Evolutionary conservation across 2,888 invertebrate genomes (phyloP).

Genomic region (Acheta domesticus): DNA sequence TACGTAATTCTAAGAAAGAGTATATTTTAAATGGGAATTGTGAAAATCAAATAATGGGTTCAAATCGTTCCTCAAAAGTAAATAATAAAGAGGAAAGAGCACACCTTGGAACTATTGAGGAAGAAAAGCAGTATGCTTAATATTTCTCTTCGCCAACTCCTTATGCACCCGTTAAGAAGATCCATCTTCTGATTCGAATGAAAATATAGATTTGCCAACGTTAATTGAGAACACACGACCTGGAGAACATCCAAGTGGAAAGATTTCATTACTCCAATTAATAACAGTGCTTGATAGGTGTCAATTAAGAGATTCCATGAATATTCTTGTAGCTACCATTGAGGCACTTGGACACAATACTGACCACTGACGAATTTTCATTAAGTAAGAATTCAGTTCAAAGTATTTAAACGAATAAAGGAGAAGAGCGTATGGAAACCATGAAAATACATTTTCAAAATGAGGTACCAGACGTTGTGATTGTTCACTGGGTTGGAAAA

Average conservation of each 20-base stretch:
- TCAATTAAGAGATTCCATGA: too few relatives aligned
- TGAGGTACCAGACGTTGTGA: conserved; percentile 41
- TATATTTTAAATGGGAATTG: too few relatives aligned
- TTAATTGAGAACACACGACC: not conserved
- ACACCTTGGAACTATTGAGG: too few relatives aligned
- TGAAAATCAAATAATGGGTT: too few relatives aligned
- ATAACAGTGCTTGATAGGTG: not conserved
- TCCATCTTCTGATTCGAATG: too few relatives aligned
- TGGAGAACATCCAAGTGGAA: not conserved
- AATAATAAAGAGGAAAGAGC: too few relatives aligned
- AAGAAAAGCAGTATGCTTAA: too few relatives aligned
- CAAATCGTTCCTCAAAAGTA: not conserved
- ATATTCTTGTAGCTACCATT: not conserved
- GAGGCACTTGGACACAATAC: conserved; percentile 10
- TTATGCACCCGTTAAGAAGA: too few relatives aligned
- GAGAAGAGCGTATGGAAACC: conserved; percentile 24
- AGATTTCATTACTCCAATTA: conserved; percentile 19
- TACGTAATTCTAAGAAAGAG: too few relatives aligned
- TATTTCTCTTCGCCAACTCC: too few relatives aligned
- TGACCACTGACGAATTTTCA: conserved; percentile 35
- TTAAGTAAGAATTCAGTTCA: too few relatives aligned
- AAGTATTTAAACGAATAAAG: conserved; percentile 32
- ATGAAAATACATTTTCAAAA: conserved; percentile 44
- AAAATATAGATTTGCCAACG: too few relatives aligned
- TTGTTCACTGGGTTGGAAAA: conserved; percentile 44